Evolutionary conservation across 2,888 invertebrate species (phyloP), one percentile per base, ranked within the genome.

Genomic region (Drosophila meridiana): DNA sequence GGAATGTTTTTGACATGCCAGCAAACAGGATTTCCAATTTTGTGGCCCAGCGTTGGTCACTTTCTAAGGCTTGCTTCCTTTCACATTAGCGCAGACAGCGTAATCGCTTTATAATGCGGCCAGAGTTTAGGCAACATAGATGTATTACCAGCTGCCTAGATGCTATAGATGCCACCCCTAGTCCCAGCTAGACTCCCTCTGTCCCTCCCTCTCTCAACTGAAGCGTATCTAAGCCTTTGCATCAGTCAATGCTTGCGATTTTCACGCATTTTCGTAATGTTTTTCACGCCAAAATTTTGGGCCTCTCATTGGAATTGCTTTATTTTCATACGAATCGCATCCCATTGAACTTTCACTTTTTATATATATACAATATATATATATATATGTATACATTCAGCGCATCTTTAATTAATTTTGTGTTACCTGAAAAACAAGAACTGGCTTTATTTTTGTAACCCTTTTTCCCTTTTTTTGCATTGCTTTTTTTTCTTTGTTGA

Each of bases 291-390:
- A 61, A 58, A 58, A 72, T 64, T 66, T 73, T 69, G 69, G 42
- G 69, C 69, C 76, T 77, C 83, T 83, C 80, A 55, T 60, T 56
- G 47, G 20, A 85, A 85, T 89, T 76, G 85, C 85, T 85, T 85
- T 69, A 89, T 85, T 89, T 82, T 67, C 63, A 57, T 58, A 26
- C 47, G 59, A 62, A 38, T 40, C 40, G 40, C 56, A 42, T 65
- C 71, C 56, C 76, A 79, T 81, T 83, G 90, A 89, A 87, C 87
- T 87, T 89, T 87, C 86, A 81, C 86, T 84, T 78, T 47, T 47
- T 20, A 20, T 20, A 20, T 20, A 20, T 20, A 20, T 20, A 20
- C 20, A 20, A 20, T 20, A 20, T 20, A 20, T 20, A 20, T 20
- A 20, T 20, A 20, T 20, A 20, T 20, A 1, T 20, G 20, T 20